phyloP scores from a whole-genome alignment of 2,113 vertebrate genomes.

The Ceyx margarethae region DNA sequence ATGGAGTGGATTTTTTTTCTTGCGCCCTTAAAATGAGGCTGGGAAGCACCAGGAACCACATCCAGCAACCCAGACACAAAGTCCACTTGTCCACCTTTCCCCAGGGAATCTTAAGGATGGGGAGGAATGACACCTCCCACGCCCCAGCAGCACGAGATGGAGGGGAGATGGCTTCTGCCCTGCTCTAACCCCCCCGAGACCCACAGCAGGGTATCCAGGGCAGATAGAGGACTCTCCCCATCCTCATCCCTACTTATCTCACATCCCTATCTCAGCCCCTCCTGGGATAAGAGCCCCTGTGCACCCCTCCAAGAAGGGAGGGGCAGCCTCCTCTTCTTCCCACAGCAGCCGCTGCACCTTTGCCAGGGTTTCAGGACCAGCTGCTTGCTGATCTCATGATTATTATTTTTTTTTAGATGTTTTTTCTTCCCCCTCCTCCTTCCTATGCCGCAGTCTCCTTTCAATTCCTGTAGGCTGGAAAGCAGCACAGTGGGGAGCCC shows the following conservation, averaged over 20 bases:
- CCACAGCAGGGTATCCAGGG: not conserved
- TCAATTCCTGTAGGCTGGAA: not conserved
- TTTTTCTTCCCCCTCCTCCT: not conserved
- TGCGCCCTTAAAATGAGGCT: not conserved
- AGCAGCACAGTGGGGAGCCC: not conserved
- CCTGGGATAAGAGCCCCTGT: not conserved
- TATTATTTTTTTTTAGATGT: not conserved
- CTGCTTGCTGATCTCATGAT: not conserved
- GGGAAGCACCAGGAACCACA: not conserved
- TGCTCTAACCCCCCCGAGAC: not conserved
- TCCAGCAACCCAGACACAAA: not conserved
- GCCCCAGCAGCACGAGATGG: not conserved
- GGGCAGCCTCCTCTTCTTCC: not conserved
- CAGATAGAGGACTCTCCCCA: not conserved
- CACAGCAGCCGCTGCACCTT: not conserved
- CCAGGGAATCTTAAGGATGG: not conserved
- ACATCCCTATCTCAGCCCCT: not conserved
- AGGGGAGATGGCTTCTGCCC: not conserved
- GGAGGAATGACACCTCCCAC: fast-evolving
- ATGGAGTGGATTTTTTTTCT: not conserved
- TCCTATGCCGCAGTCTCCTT: not conserved
- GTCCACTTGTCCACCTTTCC: not conserved
- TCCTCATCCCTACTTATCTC: not conserved
- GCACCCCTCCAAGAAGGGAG: not conserved
- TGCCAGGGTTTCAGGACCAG: not conserved